Evolutionary conservation across 2,888 invertebrate genomes (phyloP).

Genomic region (Dione juno): DNA sequence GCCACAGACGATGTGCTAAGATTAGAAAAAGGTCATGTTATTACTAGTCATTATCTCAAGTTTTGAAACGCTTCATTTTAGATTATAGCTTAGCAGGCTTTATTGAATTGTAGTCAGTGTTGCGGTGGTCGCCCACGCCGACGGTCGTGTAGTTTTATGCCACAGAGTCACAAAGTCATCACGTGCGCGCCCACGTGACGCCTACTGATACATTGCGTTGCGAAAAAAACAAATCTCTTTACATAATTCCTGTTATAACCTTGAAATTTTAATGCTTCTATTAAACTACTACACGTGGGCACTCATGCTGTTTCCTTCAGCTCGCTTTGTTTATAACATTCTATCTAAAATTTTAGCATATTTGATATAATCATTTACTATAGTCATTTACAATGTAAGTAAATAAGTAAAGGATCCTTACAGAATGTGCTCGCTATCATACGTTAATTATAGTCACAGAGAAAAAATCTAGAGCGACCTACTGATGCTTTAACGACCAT

Average conservation of each 20-base stretch:
- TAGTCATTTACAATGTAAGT: constrained; percentile 36
- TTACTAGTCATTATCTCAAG: constrained; percentile 4
- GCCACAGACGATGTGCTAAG: constrained; percentile 28
- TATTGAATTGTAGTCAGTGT: constrained; percentile 55
- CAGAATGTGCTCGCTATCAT: constrained; percentile 48
- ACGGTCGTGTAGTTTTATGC: constrained; percentile 66
- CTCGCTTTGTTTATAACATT: constrained; percentile 70
- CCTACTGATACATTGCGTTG: constrained; percentile 77
- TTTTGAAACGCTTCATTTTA: constrained; percentile 26
- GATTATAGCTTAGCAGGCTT: constrained; percentile 31
- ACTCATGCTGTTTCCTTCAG: constrained; percentile 59
- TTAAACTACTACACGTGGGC: constrained; percentile 75
- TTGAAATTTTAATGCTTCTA: constrained; percentile 78
- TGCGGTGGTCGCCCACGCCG: constrained; percentile 71
- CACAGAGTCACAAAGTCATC: constrained; percentile 64
- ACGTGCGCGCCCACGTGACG: constrained; percentile 80
- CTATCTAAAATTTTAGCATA: constrained; percentile 49
- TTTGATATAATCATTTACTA: constrained; percentile 39
- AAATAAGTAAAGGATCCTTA: constrained; percentile 40
- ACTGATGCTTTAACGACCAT: constrained; percentile 53
- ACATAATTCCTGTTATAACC: constrained; percentile 72
- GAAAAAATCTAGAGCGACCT: constrained; percentile 54
- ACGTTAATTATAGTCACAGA: constrained; percentile 44
- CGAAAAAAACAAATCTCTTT: constrained; percentile 78
- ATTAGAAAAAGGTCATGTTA: constrained; percentile 33